Evolutionary conservation across 2,113 vertebrate genomes (phyloP).

Genomic region (Siniperca chuatsi): DNA sequence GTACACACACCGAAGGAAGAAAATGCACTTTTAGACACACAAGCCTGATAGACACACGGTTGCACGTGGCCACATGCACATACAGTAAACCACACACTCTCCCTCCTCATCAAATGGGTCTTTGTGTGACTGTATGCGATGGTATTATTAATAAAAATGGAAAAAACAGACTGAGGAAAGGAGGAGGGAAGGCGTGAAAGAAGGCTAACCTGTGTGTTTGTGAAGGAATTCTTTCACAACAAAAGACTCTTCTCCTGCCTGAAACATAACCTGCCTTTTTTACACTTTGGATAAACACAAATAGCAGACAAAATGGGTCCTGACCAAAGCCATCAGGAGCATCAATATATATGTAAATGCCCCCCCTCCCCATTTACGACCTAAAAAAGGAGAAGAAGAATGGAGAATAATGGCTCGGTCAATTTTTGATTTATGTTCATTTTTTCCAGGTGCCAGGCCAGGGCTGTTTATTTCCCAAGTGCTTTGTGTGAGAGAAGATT

Average conservation of each 20-base stretch:
- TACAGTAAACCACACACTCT: slow-evolving; percentile 13
- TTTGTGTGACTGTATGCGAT: slow-evolving; percentile 62
- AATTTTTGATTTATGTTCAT: slow-evolving; percentile 62
- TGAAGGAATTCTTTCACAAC: slow-evolving; percentile 24
- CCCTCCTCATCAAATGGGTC: slow-evolving; percentile 36
- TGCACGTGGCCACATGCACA: background rate
- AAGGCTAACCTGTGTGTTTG: slow-evolving; percentile 19
- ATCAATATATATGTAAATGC: slow-evolving; percentile 79
- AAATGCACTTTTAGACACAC: background rate
- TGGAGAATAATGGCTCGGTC: slow-evolving; percentile 45
- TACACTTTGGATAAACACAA: slow-evolving; percentile 26
- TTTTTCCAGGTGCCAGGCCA: slow-evolving; percentile 42
- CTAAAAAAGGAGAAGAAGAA: slow-evolving; percentile 56
- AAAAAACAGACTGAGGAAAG: slow-evolving; percentile 4
- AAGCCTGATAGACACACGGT: background rate
- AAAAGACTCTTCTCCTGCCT: slow-evolving; percentile 23
- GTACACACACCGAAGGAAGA: background rate
- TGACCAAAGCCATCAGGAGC: slow-evolving; percentile 44
- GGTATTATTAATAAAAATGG: slow-evolving; percentile 77
- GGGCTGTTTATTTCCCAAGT: slow-evolving; percentile 65
- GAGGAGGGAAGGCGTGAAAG: background rate
- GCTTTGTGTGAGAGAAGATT: slow-evolving; percentile 67
- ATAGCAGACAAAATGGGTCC: slow-evolving; percentile 37
- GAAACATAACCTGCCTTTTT: background rate
- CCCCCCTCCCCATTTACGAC: slow-evolving; percentile 5